These are phyloP conservation scores for Zosterops lateralis DNA, from an alignment of 2,113 vertebrate genomes.

Conservation along the genomic window DNA sequence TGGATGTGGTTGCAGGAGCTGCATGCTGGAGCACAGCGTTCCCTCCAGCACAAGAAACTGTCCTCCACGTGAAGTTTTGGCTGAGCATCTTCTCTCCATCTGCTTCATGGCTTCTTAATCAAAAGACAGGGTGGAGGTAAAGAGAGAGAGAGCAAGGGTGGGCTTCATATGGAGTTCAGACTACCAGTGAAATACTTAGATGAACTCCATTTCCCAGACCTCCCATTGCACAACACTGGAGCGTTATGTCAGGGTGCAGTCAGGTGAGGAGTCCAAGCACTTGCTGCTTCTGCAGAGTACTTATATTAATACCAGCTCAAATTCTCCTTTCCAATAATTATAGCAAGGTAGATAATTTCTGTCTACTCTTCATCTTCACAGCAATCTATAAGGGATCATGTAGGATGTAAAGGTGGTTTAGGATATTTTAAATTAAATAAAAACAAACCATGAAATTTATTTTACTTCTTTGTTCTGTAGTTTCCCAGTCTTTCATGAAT, in stretches of 20 bases:
- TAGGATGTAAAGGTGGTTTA: background rate
- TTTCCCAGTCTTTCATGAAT: slow-evolving; percentile 7
- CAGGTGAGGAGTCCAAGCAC: background rate
- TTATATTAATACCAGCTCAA: background rate
- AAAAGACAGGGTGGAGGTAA: background rate
- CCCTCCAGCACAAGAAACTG: background rate
- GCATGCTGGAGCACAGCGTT: rapidly evolving
- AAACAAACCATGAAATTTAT: background rate
- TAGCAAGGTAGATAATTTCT: background rate
- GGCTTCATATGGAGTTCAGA: background rate
- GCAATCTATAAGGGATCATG: background rate
- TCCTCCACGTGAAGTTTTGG: rapidly evolving
- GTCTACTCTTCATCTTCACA: background rate
- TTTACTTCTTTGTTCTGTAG: background rate
- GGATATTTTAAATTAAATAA: background rate
- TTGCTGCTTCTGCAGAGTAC: background rate
- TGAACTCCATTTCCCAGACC: background rate
- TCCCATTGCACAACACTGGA: background rate
- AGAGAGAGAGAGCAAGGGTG: background rate
- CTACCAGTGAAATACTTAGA: background rate
- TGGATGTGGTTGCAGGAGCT: background rate
- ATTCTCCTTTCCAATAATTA: background rate
- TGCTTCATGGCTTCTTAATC: background rate
- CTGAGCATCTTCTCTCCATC: background rate
- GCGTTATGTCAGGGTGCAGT: background rate